These are phyloP conservation scores for Onychomys torridus DNA, from an alignment of 2,797 vertebrate species.

Conservation along the genomic window DNA sequence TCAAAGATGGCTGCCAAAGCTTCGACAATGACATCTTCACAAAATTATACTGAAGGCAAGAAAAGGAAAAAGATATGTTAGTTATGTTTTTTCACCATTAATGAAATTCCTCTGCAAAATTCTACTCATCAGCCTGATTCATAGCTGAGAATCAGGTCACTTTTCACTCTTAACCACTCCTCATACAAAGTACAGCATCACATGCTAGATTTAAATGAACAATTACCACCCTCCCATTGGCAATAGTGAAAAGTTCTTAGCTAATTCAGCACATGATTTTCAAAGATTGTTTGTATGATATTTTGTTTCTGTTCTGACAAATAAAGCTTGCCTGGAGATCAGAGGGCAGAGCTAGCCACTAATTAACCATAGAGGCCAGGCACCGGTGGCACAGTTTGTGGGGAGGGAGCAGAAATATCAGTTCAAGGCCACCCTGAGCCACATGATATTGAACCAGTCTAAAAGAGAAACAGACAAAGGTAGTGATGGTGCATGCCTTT, in stretches of 20 bases:
- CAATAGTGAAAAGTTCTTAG: background rate
- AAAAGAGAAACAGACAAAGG: no score
- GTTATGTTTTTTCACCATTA: background rate
- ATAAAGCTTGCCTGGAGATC: no score
- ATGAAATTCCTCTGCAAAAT: background rate
- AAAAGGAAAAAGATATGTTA: background rate
- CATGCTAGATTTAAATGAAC: background rate
- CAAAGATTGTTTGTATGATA: no score
- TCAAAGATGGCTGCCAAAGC: background rate
- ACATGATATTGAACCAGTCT: no score
- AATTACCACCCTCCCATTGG: background rate
- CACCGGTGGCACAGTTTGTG: no score
- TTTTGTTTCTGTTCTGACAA: no score
- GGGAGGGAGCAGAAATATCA: no score
- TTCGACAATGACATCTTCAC: background rate
- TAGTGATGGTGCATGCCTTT: no score
- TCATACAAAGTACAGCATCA: background rate
- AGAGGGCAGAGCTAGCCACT: no score
- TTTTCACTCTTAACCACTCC: background rate
- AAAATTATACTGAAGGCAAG: background rate
- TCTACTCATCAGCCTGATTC: background rate
- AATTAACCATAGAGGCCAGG: no score
- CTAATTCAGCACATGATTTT: background rate
- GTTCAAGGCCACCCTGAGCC: no score
- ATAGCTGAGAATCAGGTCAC: background rate